Percentiles rank a stretch among this genome's conserved stretches.
phyloP scores from a whole-genome alignment of 2,113 vertebrate species.

The Colinus virginianus region DNA sequence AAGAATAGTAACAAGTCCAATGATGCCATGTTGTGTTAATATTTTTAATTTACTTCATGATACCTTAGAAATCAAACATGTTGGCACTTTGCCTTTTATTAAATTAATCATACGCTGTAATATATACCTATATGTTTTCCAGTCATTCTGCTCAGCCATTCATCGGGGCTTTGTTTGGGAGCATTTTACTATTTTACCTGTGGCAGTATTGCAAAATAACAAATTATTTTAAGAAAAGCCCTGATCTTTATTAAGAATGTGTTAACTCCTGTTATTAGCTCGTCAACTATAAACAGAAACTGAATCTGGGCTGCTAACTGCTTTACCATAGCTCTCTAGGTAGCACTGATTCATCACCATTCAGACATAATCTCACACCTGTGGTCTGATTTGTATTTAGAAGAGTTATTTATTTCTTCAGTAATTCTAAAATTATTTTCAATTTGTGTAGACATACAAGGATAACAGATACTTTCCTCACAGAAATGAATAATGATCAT shows the following conservation, averaged over 20 bases:
- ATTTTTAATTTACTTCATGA: not conserved
- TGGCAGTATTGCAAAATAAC: not conserved
- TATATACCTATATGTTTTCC: no score
- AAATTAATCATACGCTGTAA: not conserved
- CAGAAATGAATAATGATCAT: not conserved
- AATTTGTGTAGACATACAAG: not conserved
- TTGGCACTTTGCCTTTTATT: not conserved
- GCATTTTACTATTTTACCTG: conserved; percentile 22
- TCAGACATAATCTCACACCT: not conserved
- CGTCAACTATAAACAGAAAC: not conserved
- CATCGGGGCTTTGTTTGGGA: not conserved
- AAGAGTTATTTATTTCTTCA: not conserved
- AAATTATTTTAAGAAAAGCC: conserved; percentile 3
- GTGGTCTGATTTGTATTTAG: not conserved
- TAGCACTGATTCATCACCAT: not conserved
- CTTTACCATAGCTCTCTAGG: not conserved
- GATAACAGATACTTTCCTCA: not conserved
- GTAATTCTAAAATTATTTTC: not conserved
- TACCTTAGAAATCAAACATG: not conserved
- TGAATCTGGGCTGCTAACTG: not conserved
- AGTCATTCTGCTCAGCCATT: not conserved
- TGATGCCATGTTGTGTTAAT: not conserved
- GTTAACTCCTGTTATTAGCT: not conserved
- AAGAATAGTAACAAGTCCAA: not conserved
- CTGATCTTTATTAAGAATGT: not conserved